Evolutionary conservation across 2,113 vertebrate species (phyloP).

Genomic region (Hystrix brachyura): DNA sequence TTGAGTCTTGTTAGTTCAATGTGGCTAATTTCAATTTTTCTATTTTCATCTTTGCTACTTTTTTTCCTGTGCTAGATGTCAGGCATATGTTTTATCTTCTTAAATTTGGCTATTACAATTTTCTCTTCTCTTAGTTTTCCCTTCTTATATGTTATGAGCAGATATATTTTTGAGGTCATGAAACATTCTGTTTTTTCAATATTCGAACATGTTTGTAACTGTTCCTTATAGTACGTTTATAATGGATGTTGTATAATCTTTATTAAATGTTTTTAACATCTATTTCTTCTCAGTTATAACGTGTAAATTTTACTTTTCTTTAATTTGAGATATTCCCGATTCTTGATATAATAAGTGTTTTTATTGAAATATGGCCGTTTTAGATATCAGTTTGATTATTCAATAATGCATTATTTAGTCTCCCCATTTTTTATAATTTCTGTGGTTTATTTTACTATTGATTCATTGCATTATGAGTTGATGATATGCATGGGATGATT

Average conservation of each 20-base stretch:
- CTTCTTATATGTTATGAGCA: neutral
- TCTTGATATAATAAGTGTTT: neutral
- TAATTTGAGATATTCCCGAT: neutral
- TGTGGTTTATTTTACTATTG: neutral
- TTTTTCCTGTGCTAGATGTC: neutral
- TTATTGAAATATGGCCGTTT: neutral
- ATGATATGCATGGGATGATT: neutral
- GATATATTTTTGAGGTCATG: neutral
- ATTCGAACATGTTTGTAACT: neutral
- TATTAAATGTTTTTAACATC: neutral
- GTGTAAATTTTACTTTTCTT: neutral
- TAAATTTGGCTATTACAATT: neutral
- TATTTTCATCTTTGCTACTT: neutral
- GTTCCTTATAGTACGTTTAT: neutral
- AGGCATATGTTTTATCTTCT: neutral
- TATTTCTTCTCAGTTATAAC: neutral
- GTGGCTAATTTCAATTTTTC: neutral
- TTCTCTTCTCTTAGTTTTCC: neutral
- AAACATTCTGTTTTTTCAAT: neutral
- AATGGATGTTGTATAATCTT: neutral
- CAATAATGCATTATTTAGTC: neutral
- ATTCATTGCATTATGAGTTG: neutral
- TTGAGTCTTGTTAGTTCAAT: neutral
- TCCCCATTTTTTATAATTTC: neutral
- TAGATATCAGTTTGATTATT: neutral